Percentiles rank a stretch among this genome's conserved stretches.
These are phyloP conservation scores for Pocillopora verrucosa DNA, from an alignment of 64 coral and sea anemone genomes.

Conservation along the genomic window DNA sequence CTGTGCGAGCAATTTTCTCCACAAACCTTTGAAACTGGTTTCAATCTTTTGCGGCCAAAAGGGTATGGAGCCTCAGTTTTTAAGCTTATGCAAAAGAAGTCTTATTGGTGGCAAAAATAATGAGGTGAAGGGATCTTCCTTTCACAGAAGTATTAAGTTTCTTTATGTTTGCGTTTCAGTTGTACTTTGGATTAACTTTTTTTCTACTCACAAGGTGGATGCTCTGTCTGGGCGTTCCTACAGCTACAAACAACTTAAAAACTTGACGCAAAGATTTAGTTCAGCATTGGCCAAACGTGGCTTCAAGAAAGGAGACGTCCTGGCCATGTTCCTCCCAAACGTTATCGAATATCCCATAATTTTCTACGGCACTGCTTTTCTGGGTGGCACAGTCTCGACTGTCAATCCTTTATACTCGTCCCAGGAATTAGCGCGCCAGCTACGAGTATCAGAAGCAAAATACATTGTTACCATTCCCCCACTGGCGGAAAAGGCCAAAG, in stretches of 20 bases:
- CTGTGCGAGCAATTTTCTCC: too few relatives aligned
- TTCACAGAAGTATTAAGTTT: too few relatives aligned
- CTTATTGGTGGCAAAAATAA: too few relatives aligned
- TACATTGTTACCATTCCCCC: slow-evolving; percentile 48
- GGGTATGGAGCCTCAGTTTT: too few relatives aligned
- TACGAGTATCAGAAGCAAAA: slow-evolving; percentile 50
- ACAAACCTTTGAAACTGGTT: too few relatives aligned
- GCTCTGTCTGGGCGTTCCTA: slow-evolving; percentile 49
- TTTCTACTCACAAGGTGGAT: slow-evolving; percentile 33
- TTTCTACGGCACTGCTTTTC: slow-evolving; percentile 54
- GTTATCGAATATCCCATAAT: slow-evolving; percentile 62
- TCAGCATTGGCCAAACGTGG: slow-evolving; percentile 66
- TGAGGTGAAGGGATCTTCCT: too few relatives aligned
- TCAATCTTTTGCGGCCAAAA: too few relatives aligned
- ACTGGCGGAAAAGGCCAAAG: slow-evolving; percentile 39
- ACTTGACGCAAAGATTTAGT: slow-evolving; percentile 41
- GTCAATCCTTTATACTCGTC: slow-evolving; percentile 45
- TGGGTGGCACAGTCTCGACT: slow-evolving; percentile 40
- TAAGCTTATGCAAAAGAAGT: too few relatives aligned
- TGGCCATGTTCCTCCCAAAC: slow-evolving; percentile 64
- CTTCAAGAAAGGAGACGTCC: slow-evolving; percentile 67
- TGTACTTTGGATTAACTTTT: neutral
- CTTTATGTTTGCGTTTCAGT: neutral
- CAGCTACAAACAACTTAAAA: slow-evolving; percentile 51
- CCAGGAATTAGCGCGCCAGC: slow-evolving; percentile 57